Percentiles rank a stretch among this genome's conserved stretches.
phyloP scores from a whole-genome alignment of 2,888 invertebrate species.

The Drosophila rubida region DNA sequence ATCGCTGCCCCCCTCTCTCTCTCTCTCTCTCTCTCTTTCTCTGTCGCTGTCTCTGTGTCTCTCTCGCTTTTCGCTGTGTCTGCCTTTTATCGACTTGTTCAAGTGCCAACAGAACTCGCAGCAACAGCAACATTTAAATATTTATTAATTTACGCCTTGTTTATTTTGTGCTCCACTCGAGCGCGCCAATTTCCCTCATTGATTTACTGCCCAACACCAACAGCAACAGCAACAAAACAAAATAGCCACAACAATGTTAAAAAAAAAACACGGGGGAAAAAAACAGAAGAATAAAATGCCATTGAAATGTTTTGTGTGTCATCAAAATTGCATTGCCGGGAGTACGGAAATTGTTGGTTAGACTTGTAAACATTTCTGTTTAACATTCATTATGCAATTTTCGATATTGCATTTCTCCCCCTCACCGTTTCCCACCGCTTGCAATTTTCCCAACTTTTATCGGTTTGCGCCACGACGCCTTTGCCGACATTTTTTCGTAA shows the following conservation, averaged over 20 bases:
- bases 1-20: not conserved
- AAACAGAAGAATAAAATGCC: constrained; percentile 16
- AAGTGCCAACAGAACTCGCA: constrained; percentile 35
- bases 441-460: not conserved
- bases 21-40: not conserved
- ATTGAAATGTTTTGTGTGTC: constrained; percentile 36
- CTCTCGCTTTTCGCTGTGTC: not conserved
- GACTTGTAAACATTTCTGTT: constrained; percentile 50
- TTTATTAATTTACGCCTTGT: constrained; percentile 64
- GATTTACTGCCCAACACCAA: constrained; percentile 40
- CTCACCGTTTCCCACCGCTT: not conserved
- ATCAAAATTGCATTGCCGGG: constrained; percentile 49
- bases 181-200: constrained; percentile 46
- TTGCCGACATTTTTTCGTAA: not conserved
- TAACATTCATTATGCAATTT: constrained; percentile 55
- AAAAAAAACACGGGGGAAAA: not conserved
- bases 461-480: not conserved
- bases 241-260: not conserved
- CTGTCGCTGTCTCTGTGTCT: constrained; percentile 16
- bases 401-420: constrained; percentile 7
- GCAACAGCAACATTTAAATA: constrained; percentile 47
- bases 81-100: constrained; percentile 44
- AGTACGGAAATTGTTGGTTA: constrained; percentile 49
- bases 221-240: constrained; percentile 1
- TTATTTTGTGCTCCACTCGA: constrained; percentile 46